phyloP scores from a whole-genome alignment of 2,888 invertebrate genomes.

The Eilema griseolum region DNA sequence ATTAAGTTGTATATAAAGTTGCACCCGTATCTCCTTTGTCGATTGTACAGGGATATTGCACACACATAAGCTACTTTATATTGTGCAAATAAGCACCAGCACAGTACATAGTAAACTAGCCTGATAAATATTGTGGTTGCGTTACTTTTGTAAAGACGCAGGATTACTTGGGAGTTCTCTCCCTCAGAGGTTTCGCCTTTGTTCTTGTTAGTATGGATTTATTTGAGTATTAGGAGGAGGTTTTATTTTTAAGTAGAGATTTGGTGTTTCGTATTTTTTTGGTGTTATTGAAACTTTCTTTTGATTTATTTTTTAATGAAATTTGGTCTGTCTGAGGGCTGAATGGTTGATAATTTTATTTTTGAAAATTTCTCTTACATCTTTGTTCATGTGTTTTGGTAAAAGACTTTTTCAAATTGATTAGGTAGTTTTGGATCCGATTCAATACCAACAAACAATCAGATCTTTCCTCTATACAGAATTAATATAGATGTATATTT shows the following conservation, averaged over 20 bases:
- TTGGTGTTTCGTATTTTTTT: conserved; percentile 37
- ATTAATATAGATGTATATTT: too few relatives aligned
- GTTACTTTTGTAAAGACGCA: conserved; percentile 67
- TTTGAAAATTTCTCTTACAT: too few relatives aligned
- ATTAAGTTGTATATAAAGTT: too few relatives aligned
- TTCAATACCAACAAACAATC: too few relatives aligned
- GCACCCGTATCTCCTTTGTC: too few relatives aligned
- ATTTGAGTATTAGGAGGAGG: conserved; percentile 61
- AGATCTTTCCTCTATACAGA: too few relatives aligned
- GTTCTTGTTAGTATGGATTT: conserved; percentile 70
- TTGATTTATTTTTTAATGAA: conserved; percentile 14
- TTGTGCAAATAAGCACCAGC: not conserved
- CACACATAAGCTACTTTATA: not conserved
- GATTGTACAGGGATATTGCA: too few relatives aligned
- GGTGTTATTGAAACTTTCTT: conserved; percentile 24
- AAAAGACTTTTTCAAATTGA: too few relatives aligned
- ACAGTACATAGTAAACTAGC: conserved; percentile 45
- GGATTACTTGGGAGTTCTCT: conserved; percentile 64
- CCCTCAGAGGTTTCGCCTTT: conserved; percentile 66
- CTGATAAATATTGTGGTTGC: conserved; percentile 61
- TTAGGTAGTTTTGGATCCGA: too few relatives aligned
- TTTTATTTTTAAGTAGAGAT: conserved; percentile 58
- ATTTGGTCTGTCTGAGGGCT: not conserved
- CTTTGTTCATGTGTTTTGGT: too few relatives aligned
- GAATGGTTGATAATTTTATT: too few relatives aligned